phyloP scores from a whole-genome alignment of 2,113 vertebrate genomes.

The Petaurus breviceps region DNA sequence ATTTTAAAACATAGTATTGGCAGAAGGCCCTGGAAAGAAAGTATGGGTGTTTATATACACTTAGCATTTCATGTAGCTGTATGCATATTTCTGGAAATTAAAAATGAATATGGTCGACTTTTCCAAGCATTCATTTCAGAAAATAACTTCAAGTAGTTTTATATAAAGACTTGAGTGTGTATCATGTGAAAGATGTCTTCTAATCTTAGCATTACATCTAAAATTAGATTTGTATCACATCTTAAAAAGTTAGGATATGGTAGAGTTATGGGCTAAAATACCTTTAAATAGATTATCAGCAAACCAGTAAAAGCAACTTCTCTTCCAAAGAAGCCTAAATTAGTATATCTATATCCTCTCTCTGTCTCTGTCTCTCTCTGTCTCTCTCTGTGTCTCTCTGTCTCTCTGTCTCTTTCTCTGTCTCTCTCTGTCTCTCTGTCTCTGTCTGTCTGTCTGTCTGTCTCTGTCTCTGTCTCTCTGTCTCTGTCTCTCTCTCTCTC shows the following conservation, averaged over 20 bases:
- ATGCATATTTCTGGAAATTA: background rate
- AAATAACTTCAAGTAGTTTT: background rate
- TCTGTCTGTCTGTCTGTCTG: too few species aligned
- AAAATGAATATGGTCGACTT: background rate
- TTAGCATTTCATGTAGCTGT: background rate
- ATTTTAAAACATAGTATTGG: background rate
- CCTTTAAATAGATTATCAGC: conserved; percentile 4
- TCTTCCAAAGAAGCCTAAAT: background rate
- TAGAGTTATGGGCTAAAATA: background rate
- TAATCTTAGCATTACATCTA: background rate
- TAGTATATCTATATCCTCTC: background rate
- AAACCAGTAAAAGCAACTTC: background rate
- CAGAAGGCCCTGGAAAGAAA: background rate
- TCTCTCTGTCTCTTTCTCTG: too few species aligned
- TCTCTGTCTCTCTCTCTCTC: too few species aligned
- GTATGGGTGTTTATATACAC: background rate
- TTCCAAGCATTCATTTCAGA: too few species aligned
- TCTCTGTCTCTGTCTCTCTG: too few species aligned
- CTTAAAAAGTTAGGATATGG: background rate
- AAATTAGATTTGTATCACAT: conserved; percentile 3
- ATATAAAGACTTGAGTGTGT: background rate
- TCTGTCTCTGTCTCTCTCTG: too few species aligned
- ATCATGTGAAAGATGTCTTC: background rate
- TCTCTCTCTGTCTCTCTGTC: too few species aligned
- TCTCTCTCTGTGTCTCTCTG: too few species aligned